A percentile compares a stretch with the other conserved stretches of the same genome.
Evolutionary conservation across 2,888 invertebrate species (phyloP).

Genomic region (Priocnemis perturbator): DNA sequence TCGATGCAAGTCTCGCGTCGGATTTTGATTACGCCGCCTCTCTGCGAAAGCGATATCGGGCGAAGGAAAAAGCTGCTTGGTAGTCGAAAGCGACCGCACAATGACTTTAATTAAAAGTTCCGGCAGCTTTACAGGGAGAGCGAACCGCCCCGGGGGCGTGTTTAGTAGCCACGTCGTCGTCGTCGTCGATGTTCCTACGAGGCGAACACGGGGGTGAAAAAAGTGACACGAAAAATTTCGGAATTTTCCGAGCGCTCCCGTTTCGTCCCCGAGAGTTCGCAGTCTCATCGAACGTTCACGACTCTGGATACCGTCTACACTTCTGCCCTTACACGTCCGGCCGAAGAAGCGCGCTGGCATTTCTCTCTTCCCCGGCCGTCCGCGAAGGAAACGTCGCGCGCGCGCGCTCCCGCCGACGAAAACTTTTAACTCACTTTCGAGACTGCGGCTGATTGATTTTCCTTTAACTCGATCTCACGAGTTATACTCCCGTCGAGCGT

Average conservation of each 20-base stretch:
- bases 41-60: slow-evolving; percentile 13
- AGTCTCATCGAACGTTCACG: neutral
- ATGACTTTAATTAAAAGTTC: slow-evolving; percentile 55
- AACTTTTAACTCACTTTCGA: slow-evolving; percentile 67
- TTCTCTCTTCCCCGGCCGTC: no score
- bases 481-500: slow-evolving; percentile 38
- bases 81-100: slow-evolving; percentile 32
- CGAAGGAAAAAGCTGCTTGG: slow-evolving; percentile 24
- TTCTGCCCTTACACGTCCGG: neutral
- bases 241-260: slow-evolving; percentile 16
- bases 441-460: slow-evolving; percentile 69
- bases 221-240: slow-evolving; percentile 24
- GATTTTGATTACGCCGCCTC: slow-evolving; percentile 13
- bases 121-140: slow-evolving; percentile 22
- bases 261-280: slow-evolving; percentile 13
- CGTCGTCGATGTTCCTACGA: neutral
- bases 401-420: slow-evolving; percentile 26
- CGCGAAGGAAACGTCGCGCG: neutral
- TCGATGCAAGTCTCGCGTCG: neutral
- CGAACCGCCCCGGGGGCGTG: slow-evolving; percentile 37
- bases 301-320: slow-evolving; percentile 2
- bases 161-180: slow-evolving; percentile 10
- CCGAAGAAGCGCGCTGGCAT: neutral
- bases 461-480: slow-evolving; percentile 64
- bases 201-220: slow-evolving; percentile 6